Conservation (phyloP, 2,113 vertebrate species). For the Hyperoodon ampullatus region DNA sequence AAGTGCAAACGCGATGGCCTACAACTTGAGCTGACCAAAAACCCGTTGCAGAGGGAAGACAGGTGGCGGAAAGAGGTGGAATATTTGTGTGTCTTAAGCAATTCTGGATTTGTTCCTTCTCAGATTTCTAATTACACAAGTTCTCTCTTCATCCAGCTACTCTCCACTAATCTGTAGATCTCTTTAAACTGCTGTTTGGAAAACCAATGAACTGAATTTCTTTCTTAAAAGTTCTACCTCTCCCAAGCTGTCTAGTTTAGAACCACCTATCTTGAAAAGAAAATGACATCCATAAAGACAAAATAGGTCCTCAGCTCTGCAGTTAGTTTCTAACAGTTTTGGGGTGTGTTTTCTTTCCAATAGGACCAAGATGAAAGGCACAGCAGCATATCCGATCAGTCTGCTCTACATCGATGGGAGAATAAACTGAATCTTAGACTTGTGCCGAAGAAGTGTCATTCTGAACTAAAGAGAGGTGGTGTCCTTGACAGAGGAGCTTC, state of each 20-base stretch:
- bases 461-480: conserved; percentile 79
- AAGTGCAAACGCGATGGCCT: conserved; percentile 80
- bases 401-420: conserved; percentile 75
- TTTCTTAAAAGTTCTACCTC: too few relatives aligned
- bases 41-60: conserved; percentile 43
- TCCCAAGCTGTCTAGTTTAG: too few relatives aligned
- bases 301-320: too few relatives aligned
- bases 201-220: too few relatives aligned
- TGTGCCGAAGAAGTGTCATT: conserved; percentile 60
- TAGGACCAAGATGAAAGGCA: too few relatives aligned
- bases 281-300: too few relatives aligned
- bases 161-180: not conserved
- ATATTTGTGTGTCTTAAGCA: not conserved
- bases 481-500: conserved; percentile 46
- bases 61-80: conserved; percentile 62
- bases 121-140: not conserved
- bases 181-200: not conserved
- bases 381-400: too few relatives aligned
- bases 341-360: too few relatives aligned
- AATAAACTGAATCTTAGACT: conserved; percentile 78
- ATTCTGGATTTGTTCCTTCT: not conserved
- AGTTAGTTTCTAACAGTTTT: too few relatives aligned
- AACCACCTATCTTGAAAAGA: too few relatives aligned
- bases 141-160: not conserved
- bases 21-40: conserved; percentile 77